These are phyloP conservation scores for Metalampra italica DNA, from an alignment of 2,888 invertebrate species.

Conservation along the genomic window DNA sequence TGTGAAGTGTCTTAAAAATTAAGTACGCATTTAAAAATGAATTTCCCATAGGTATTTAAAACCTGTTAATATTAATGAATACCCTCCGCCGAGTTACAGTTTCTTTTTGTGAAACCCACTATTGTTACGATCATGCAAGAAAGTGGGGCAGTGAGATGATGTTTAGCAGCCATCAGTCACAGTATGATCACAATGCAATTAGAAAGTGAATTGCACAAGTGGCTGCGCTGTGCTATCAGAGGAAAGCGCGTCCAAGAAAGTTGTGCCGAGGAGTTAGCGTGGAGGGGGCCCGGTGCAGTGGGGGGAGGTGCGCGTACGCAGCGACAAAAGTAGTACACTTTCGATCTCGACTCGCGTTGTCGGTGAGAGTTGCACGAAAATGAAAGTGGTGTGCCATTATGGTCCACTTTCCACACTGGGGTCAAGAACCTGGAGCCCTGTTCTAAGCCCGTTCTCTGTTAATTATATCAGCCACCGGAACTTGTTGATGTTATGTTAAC, in stretches of 20 bases:
- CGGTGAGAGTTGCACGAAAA: constrained; percentile 80
- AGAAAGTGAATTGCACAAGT: constrained; percentile 75
- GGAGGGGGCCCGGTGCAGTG: constrained; percentile 23
- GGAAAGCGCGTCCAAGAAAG: constrained; percentile 76
- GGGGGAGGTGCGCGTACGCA: constrained; percentile 63
- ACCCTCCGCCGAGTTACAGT: background rate
- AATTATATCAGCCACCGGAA: constrained; percentile 43
- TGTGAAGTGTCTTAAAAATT: too few relatives aligned
- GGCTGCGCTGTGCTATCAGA: constrained; percentile 49
- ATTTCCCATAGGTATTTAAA: too few relatives aligned
- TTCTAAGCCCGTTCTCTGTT: constrained; percentile 49
- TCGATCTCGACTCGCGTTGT: constrained; percentile 66
- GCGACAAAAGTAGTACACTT: constrained; percentile 76
- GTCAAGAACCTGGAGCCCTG: constrained; percentile 62
- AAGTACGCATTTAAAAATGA: too few relatives aligned
- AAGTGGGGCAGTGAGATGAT: constrained; percentile 60
- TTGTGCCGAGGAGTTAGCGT: constrained; percentile 34
- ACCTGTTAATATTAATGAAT: too few relatives aligned
- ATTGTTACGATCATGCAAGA: constrained; percentile 26
- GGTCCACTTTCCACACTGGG: constrained; percentile 72
- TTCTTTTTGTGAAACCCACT: background rate
- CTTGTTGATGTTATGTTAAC: constrained; percentile 9
- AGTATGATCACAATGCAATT: constrained; percentile 73
- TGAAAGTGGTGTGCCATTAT: constrained; percentile 79
- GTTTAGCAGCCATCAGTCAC: constrained; percentile 54